Evolutionary conservation across 2,888 invertebrate genomes (phyloP), one percentile per base, ranked within the genome.

Genomic region (Alloplasta piceator): DNA sequence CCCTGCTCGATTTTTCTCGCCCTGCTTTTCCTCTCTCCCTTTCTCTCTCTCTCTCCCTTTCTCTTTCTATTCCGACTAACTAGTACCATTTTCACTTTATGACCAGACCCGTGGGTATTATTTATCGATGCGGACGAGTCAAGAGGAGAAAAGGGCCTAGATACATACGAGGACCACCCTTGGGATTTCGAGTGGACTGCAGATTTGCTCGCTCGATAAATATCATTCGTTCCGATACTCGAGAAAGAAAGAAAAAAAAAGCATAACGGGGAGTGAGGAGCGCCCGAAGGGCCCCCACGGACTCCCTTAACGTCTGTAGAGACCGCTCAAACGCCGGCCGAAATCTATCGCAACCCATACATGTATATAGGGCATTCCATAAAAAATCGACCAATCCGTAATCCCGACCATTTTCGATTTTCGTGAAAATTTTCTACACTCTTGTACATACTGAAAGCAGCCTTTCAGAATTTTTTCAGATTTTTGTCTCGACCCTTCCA

Each of bases 211-310:
- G 91, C 88, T 90, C 92, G 85, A 92, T 92, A 92, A 92, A 92
- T 92, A 91, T 91, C 89, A 92, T 92, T 92, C 92, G 92, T 92
- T 92, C 91, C 92, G 91, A 91, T 91, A 91, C 91, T 92, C 85
- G 89, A 90, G 87, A 75, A 60, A 73, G 63, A 78, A 46, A 67
- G 26, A 26, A 3, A 26, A 26, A 26, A 26, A 26, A 26, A 26
- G 26, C 26, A 26, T 26, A 26, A 2, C 26, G 26, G 87, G 85
- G 83, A 80, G 83, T 84, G 86, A 86, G 86, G 12, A 43, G 26
- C 58, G 16, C 83, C 86, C 84, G 78, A 78, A 80, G 80, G 85
- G 84, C 83, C 77, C 70, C 72, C 73, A 58, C 50, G 67, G 78
- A 72, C 66, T 26, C 26, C 78, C 71, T 71, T 71, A 41, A 68